Evolutionary conservation across 2,113 vertebrate genomes (phyloP).

Genomic region (Lepus americanus): DNA sequence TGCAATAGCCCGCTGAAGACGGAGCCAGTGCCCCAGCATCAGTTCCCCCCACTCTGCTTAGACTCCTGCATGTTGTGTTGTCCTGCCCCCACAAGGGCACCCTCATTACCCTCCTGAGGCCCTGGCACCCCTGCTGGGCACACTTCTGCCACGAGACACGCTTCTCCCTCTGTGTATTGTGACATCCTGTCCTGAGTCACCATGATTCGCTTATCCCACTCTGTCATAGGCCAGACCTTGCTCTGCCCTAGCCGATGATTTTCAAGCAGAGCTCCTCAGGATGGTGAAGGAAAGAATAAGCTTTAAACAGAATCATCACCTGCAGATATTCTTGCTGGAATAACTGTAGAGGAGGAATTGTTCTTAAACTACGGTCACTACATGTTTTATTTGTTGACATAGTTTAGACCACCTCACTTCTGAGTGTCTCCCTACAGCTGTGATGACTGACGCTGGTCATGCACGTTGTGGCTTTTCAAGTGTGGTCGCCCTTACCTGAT

Average conservation of each 20-base stretch:
- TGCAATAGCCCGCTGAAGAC: neutral
- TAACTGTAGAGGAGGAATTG: neutral
- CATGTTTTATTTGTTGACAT: neutral
- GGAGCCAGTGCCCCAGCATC: neutral
- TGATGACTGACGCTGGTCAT: neutral
- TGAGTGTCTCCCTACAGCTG: neutral
- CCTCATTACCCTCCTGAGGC: neutral
- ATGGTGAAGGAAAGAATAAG: neutral
- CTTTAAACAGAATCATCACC: too few relatives aligned
- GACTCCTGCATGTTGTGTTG: neutral
- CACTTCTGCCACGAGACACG: neutral
- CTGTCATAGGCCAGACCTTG: neutral
- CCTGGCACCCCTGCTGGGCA: too few relatives aligned
- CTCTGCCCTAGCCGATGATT: neutral
- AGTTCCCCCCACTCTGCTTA: neutral
- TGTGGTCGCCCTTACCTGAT: neutral
- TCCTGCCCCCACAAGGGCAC: rapidly evolving
- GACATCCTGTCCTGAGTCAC: neutral
- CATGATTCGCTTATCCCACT: rapidly evolving
- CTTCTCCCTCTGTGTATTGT: neutral
- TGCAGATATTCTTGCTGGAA: slow-evolving; percentile 8
- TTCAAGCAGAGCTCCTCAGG: neutral
- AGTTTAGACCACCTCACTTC: neutral
- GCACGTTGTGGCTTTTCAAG: neutral
- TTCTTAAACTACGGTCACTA: neutral